Conservation (phyloP, 2,113 vertebrate species). For the Alectura lathami region DNA sequence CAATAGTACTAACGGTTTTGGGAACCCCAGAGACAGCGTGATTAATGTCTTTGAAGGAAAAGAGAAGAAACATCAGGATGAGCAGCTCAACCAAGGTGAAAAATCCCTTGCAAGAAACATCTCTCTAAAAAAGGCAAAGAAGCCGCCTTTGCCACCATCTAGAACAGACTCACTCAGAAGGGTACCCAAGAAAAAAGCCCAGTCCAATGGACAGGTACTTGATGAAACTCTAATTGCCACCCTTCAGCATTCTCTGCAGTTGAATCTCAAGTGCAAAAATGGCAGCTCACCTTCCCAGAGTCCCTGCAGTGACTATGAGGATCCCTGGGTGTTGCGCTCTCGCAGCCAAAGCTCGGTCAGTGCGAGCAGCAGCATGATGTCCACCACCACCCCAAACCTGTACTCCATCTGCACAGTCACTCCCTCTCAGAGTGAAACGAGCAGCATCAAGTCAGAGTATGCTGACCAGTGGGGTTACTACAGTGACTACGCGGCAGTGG, state of each 20-base stretch:
- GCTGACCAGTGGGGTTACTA: conserved; percentile 94
- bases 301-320: conserved; percentile 93
- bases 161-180: conserved; percentile 93
- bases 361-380: conserved; percentile 84
- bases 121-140: conserved; percentile 93
- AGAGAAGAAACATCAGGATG: conserved; percentile 75
- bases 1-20: conserved; percentile 74
- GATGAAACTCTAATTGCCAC: conserved; percentile 91
- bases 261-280: conserved; percentile 84
- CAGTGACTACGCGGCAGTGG: conserved; percentile 80
- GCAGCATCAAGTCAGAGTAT: conserved; percentile 92
- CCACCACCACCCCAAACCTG: conserved; percentile 80
- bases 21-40: conserved; percentile 83
- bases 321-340: conserved; percentile 90
- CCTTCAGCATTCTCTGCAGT: conserved; percentile 90
- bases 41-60: conserved; percentile 83
- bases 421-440: conserved; percentile 91
- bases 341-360: conserved; percentile 93
- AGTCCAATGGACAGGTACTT: conserved; percentile 80
- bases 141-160: conserved; percentile 90
- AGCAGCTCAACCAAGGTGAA: conserved; percentile 78
- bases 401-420: conserved; percentile 90
- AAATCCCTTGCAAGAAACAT: conserved; percentile 87
- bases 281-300: conserved; percentile 90
- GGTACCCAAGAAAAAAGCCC: conserved; percentile 79